Base-by-base conservation (phyloP, 2,797 vertebrate species). In the Falco rusticolus region DNA sequence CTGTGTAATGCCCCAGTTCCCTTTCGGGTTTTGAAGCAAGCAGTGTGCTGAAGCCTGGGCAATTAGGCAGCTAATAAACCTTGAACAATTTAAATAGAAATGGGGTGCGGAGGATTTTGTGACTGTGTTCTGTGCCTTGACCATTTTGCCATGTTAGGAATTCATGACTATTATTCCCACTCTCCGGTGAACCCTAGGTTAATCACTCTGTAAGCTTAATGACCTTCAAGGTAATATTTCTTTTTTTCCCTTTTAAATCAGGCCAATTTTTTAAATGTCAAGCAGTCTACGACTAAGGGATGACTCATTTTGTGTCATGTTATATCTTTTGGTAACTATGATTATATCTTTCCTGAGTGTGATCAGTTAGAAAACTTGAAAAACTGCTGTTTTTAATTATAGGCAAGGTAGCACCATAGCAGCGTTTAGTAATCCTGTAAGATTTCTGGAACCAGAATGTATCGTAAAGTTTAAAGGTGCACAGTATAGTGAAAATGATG, bases 231-330 rank as follows among this genome's bases (percentile, higher is more conserved):
- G 86, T 95, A 37, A 37, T 94, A 92, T 64, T 88, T 72, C 61
- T 90, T 72, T 69, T 59, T 11, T 24, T 19, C 4, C 15, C 16
- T 81, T 93, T 80, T 61, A 70, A 90, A 91, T 91, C 50, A 81
- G 85, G n/a, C 71, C 39, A 71, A 77, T 85, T 93, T 96, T 82
- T 56, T 83, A 96, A 96, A 94, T 95, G 72, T 97, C 93, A 96
- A 83, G 53, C 51, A 90, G 50, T 54, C 53, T 83, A 21, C 28
- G 68, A 79, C 12, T 87, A 68, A 84, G 66, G 83, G 94, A 92
- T 91, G 3, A 59, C 41, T 93, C 41, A 86, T 93, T 95, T 89
- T 71, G 11, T 77, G 54, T 93, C 4, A 72, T 93, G 92, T 96
- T 25, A 65, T 84, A 51, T 84, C 57, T 70, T 75, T 57, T 41